Evolutionary conservation across 2,113 vertebrate species (phyloP).

Genomic region (Hypanus sabinus): DNA sequence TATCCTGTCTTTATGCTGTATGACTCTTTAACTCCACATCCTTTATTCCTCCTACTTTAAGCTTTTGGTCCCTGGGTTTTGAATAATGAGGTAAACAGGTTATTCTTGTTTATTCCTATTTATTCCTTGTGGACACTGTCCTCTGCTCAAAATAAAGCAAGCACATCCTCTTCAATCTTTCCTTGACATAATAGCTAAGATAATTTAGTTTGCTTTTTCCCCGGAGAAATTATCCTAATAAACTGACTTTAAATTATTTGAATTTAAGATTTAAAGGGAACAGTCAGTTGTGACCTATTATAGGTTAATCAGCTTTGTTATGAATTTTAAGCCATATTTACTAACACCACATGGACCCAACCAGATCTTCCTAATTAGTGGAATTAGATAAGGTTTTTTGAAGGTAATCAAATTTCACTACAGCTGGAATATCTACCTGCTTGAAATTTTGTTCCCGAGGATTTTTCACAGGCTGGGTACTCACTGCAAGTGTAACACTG

Average conservation of each 20-base stretch:
- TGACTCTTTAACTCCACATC: no score
- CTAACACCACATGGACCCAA: not conserved
- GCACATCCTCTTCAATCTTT: no score
- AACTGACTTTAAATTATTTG: not conserved
- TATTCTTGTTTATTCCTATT: no score
- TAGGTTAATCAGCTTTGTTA: not conserved
- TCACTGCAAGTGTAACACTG: no score
- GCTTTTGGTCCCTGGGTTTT: no score
- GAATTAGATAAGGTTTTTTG: not conserved
- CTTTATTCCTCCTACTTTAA: no score
- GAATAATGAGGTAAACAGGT: no score
- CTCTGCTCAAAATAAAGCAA: no score
- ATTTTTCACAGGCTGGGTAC: no score
- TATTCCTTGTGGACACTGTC: no score
- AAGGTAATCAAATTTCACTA: not conserved
- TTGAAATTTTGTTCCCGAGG: not conserved
- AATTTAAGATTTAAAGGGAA: not conserved
- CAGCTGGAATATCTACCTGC: not conserved
- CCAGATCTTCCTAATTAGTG: not conserved
- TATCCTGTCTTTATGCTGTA: no score
- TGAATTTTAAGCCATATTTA: not conserved
- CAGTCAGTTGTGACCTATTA: not conserved
- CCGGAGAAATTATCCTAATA: not conserved
- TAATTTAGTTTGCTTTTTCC: not conserved
- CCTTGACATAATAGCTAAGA: not conserved